phyloP scores from a whole-genome alignment of 2,888 invertebrate species.

The Sclerodermus sp. region DNA sequence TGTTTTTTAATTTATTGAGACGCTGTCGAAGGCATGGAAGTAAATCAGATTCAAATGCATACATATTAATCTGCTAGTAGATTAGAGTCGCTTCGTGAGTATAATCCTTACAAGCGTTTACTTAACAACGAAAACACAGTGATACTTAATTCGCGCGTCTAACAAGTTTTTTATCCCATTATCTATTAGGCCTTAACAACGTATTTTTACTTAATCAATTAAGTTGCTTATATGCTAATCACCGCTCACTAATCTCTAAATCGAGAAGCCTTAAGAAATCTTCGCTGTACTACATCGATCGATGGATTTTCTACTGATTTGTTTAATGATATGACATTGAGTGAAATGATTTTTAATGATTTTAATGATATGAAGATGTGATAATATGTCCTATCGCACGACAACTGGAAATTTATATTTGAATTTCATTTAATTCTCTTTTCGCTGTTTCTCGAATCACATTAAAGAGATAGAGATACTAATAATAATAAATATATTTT shows the following conservation, averaged over 20 bases:
- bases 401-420: no score
- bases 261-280: conserved; percentile 39
- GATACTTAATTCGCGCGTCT: conserved; percentile 11
- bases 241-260: conserved; percentile 37
- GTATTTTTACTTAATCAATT: conserved; percentile 18
- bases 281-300: conserved; percentile 34
- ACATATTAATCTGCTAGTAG: conserved; percentile 21
- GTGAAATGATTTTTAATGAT: no score
- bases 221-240: conserved; percentile 37
- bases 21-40: conserved; percentile 32
- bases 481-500: no score
- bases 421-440: no score
- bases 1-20: conserved; percentile 12
- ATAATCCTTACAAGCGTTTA: conserved; percentile 37
- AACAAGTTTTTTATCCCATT: conserved; percentile 27
- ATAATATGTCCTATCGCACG: no score
- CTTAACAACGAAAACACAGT: conserved; percentile 37
- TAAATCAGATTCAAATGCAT: conserved; percentile 19
- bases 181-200: conserved; percentile 49
- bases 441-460: no score
- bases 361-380: no score
- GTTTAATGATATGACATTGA: no score
- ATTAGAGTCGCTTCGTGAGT: conserved; percentile 39
- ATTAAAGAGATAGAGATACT: no score
- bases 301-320: conserved; percentile 14